Percentiles rank a stretch among this genome's conserved stretches.
Evolutionary conservation across 2,797 vertebrate genomes (phyloP).

Genomic region (Mormyrus proboscirostris): DNA sequence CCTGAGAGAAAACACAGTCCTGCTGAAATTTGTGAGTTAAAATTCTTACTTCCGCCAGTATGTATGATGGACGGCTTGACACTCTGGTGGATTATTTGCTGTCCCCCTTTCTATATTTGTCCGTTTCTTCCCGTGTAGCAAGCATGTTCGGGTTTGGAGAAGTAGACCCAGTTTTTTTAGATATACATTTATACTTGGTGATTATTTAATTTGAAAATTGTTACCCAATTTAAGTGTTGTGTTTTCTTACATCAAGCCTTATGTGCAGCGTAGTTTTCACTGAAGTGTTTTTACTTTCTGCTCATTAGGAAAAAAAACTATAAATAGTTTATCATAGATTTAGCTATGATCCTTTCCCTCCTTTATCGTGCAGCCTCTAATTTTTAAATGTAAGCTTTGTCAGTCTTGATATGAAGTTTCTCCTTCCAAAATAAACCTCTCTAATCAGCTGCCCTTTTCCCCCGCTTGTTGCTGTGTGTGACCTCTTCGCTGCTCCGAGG

Average conservation of each 20-base stretch:
- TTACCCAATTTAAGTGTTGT: not conserved
- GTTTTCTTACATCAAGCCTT: not conserved
- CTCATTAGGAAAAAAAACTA: not conserved
- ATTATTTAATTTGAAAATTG: not conserved
- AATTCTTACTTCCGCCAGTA: not conserved
- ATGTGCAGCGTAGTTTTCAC: not conserved
- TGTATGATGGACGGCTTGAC: not conserved
- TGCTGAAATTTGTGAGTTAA: constrained; percentile 85
- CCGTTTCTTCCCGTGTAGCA: not conserved
- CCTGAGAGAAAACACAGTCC: constrained; percentile 79
- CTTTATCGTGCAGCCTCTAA: not conserved
- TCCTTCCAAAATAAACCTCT: not conserved
- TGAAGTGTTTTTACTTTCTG: not conserved
- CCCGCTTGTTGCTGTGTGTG: not conserved
- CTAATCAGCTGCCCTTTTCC: not conserved
- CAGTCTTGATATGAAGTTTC: not conserved
- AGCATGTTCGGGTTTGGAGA: not conserved
- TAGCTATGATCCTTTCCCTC: not conserved
- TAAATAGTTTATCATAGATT: not conserved
- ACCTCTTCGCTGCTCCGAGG: not conserved
- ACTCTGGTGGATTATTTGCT: not conserved
- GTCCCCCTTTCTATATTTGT: not conserved
- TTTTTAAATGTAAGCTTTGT: not conserved
- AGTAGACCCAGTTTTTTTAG: not conserved
- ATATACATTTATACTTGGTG: not conserved